Conservation (phyloP, 2,797 vertebrate species). For the Acropternis orthonyx region DNA sequence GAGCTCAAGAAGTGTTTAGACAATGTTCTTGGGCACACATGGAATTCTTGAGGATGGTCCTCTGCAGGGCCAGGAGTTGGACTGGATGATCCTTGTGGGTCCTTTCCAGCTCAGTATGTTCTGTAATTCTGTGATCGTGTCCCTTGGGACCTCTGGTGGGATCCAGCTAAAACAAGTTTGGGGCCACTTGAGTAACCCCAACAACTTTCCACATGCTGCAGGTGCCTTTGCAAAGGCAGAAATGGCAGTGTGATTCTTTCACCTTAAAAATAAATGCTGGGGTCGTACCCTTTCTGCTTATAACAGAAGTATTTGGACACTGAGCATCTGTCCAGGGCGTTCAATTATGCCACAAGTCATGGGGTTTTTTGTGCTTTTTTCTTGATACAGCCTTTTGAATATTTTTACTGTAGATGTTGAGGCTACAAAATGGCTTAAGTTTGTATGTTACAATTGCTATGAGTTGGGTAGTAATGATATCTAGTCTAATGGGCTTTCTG, state of each 20-base stretch:
- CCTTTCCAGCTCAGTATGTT: not conserved
- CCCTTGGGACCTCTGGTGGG: not conserved
- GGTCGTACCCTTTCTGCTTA: not conserved
- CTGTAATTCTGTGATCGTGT: not conserved
- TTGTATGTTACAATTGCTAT: not conserved
- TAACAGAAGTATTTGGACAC: not conserved
- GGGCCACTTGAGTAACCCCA: not conserved
- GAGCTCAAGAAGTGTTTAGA: not conserved
- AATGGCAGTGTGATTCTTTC: not conserved
- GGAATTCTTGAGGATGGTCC: not conserved
- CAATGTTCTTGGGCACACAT: not conserved
- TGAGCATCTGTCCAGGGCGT: rapidly evolving
- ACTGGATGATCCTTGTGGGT: not conserved
- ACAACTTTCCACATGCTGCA: not conserved
- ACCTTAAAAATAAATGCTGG: not conserved
- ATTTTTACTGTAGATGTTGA: not conserved
- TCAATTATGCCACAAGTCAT: not conserved
- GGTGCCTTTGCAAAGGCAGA: not conserved
- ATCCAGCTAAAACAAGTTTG: not conserved
- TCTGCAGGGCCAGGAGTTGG: not conserved
- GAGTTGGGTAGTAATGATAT: not conserved
- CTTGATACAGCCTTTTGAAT: not conserved
- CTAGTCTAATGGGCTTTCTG: not conserved
- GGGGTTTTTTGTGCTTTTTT: rapidly evolving
- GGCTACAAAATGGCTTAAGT: not conserved